Conservation (phyloP, 2,888 invertebrate species). For the Anorthoa munda region DNA sequence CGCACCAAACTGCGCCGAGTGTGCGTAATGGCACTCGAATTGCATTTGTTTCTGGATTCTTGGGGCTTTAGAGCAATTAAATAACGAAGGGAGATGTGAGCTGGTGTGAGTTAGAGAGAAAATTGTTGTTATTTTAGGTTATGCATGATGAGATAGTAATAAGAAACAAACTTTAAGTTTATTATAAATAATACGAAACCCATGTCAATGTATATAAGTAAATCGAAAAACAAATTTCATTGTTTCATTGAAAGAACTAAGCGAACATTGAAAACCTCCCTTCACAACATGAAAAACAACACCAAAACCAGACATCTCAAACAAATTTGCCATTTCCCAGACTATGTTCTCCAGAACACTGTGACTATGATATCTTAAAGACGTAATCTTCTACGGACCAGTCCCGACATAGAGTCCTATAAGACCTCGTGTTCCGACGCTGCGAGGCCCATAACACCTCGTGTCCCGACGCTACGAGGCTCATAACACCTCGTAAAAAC, state of each 20-base stretch:
- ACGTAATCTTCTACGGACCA: constrained; percentile 65
- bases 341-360: constrained; percentile 37
- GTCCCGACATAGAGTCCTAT: constrained; percentile 63
- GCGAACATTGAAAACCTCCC: background rate
- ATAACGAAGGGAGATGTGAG: constrained; percentile 31
- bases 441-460: constrained; percentile 69
- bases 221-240: no score
- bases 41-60: constrained; percentile 64
- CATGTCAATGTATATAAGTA: no score
- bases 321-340: constrained; percentile 30
- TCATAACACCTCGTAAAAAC: constrained; percentile 79
- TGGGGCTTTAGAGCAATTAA: constrained; percentile 56
- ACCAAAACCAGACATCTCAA: background rate
- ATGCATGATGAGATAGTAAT: constrained; percentile 8
- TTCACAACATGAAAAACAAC: background rate
- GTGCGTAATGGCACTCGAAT: constrained; percentile 60
- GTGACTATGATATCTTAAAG: constrained; percentile 65
- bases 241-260: background rate
- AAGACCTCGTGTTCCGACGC: constrained; percentile 66
- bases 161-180: background rate
- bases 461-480: constrained; percentile 52
- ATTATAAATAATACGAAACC: no score
- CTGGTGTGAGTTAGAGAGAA: constrained; percentile 3
- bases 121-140: constrained; percentile 23
- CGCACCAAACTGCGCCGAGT: constrained; percentile 58